Evolutionary conservation across 2,113 vertebrate genomes (phyloP).

Genomic region (Urocitellus parryii): DNA sequence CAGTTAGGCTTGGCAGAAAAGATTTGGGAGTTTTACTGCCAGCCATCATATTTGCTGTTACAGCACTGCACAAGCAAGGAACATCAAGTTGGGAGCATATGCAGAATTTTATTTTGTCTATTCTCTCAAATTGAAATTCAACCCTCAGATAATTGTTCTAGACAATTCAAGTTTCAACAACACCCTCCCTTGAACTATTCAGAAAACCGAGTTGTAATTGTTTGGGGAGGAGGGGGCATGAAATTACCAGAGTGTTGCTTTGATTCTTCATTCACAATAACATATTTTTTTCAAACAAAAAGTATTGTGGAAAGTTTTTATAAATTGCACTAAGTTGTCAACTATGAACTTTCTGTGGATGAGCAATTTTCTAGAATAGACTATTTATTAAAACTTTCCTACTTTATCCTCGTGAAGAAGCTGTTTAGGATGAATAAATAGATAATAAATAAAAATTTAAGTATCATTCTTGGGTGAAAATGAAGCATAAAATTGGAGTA

Average conservation of each 20-base stretch:
- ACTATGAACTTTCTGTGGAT: conserved; percentile 65
- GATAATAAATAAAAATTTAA: conserved; percentile 49
- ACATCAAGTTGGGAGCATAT: conserved; percentile 11
- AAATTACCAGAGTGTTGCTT: conserved; percentile 56
- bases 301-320: conserved; percentile 44
- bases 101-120: conserved; percentile 18
- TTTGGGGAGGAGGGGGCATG: not conserved
- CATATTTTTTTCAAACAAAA: conserved; percentile 6
- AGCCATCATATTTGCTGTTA: conserved; percentile 59
- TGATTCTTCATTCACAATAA: conserved; percentile 38
- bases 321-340: not conserved
- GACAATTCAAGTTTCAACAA: conserved; percentile 43
- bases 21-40: conserved; percentile 60
- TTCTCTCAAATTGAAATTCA: conserved; percentile 60
- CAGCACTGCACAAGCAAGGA: conserved; percentile 39
- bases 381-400: conserved; percentile 37
- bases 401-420: conserved; percentile 63
- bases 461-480: not conserved
- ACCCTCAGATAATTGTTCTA: conserved; percentile 36
- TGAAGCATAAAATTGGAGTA: conserved; percentile 40
- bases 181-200: conserved; percentile 29
- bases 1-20: conserved; percentile 63
- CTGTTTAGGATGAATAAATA: conserved; percentile 18
- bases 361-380: conserved; percentile 52
- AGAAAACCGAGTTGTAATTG: conserved; percentile 56